Evolutionary conservation across 2,888 invertebrate species (phyloP), one percentile per base, ranked within the genome.

Genomic region (Ophion slaviceki): DNA sequence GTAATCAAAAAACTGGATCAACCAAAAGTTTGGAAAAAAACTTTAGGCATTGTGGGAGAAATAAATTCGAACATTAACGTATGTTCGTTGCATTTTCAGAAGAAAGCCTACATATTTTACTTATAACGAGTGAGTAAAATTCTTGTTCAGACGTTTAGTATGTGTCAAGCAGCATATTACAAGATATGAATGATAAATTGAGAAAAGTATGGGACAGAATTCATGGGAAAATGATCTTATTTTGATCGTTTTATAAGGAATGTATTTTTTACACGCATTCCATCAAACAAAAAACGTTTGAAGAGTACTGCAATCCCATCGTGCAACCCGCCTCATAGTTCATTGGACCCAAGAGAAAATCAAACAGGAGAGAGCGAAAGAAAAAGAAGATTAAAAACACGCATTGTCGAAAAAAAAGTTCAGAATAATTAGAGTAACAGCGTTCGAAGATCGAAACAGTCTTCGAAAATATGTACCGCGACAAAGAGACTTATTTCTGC

Each of bases 291-390:
- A 62, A 62, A 47, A 64, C 10, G 28, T 20, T 64, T 75, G 14
- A 75, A 75, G 64, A 75, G 28, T 8, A 75, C 45, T 61, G 28
- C 64, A 11, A 64, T 75, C 28, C 75, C 75, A 75, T 75, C 75
- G 47, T 28, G 64, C 28, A 75, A 75, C 40, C 47, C 64, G 47
- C 75, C 75, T 64, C 28, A 17, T 14, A 75, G 75, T 64, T 28
- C 24, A 75, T 62, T 74, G 8, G 64, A 45, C 14, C 47, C 62
- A 24, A 75, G 11, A 24, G 28, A n/a, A 64, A 45, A 75, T 45
- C n/a, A 45, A 45, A 45, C 75, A 75, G 62, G 64, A 75, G 64
- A 62, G 45, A 75, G 24, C 28, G 47, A 45, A 75, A 10, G 57
- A 8, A 45, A 68, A 45, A 20, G n/a, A 68, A 68, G 20, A 40